Percentiles rank a stretch among this genome's conserved stretches.
These are phyloP conservation scores for Pangasius macronema DNA, from an alignment of 2,797 vertebrate species.

Conservation along the genomic window DNA sequence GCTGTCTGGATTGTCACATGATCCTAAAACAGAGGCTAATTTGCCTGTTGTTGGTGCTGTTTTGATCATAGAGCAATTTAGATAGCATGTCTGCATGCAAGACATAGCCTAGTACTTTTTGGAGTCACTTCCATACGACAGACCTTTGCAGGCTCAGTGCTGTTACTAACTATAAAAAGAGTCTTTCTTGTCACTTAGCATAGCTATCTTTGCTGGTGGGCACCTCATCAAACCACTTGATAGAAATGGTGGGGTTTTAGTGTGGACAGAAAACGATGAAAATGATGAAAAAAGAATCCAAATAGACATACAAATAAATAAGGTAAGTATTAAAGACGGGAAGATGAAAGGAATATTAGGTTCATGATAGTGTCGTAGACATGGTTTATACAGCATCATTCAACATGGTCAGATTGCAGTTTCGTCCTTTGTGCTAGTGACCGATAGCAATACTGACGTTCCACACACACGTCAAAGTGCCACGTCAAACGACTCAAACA, in stretches of 20 bases:
- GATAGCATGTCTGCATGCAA: neutral
- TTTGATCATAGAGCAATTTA: neutral
- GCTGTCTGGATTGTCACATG: neutral
- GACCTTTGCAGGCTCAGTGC: neutral
- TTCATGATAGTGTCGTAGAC: neutral
- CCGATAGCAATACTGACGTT: constrained; percentile 19
- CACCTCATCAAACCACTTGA: constrained; percentile 2
- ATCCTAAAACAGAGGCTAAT: neutral
- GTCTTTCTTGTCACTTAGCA: neutral
- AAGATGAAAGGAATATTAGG: neutral
- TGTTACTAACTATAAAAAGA: neutral
- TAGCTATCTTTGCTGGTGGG: neutral
- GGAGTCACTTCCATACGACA: neutral
- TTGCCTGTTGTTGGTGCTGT: neutral
- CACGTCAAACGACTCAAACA: constrained; percentile 13
- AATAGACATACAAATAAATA: neutral
- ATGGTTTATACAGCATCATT: neutral
- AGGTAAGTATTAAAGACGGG: neutral
- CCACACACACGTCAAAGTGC: constrained; percentile 12
- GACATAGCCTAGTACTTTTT: neutral
- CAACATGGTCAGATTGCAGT: neutral
- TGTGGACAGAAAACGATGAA: neutral
- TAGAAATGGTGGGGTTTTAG: neutral
- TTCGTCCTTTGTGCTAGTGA: constrained; percentile 32
- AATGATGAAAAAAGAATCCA: neutral